These are phyloP conservation scores for Neoascia interrupta DNA, from an alignment of 2,888 invertebrate species.

Conservation along the genomic window DNA sequence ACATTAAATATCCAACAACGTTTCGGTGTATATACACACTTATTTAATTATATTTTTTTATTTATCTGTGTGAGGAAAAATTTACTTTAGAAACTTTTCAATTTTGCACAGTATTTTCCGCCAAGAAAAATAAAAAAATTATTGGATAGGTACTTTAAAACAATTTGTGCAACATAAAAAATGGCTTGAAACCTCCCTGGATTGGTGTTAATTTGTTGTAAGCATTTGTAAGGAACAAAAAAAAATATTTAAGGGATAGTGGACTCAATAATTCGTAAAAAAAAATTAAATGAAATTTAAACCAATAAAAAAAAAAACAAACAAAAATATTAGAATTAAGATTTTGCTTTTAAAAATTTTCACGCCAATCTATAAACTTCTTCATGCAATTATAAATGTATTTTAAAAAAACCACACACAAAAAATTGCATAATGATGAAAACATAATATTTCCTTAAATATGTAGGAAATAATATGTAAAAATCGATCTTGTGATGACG, in stretches of 20 bases:
- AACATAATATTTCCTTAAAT: conserved; percentile 5
- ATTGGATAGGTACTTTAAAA: conserved; percentile 45
- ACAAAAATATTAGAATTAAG: conserved; percentile 31
- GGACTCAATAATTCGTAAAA: conserved; percentile 40
- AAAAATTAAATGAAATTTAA: conserved; percentile 1
- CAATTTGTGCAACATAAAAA: conserved; percentile 33
- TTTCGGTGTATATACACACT: background rate
- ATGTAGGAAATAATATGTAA: conserved; percentile 17
- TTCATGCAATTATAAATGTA: conserved; percentile 33
- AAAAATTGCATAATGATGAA: background rate
- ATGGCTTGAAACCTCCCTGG: conserved; percentile 1
- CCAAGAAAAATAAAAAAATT: conserved; percentile 2
- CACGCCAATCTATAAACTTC: conserved; percentile 41
- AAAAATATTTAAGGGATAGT: conserved; percentile 56
- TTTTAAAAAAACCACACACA: conserved; percentile 3
- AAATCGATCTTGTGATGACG: conserved; percentile 47
- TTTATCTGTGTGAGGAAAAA: no score
- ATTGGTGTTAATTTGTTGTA: no score
- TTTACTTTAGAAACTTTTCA: no score
- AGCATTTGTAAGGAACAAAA: no score
- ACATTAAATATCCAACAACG: background rate
- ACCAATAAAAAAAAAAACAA: conserved; percentile 10
- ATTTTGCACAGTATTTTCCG: no score
- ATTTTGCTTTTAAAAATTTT: conserved; percentile 50
- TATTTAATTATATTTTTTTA: no score